Percentiles rank a stretch among this genome's conserved stretches.
Evolutionary conservation across 1,140 invertebrate species (phyloP).

Genomic region (Euschistus heros): DNA sequence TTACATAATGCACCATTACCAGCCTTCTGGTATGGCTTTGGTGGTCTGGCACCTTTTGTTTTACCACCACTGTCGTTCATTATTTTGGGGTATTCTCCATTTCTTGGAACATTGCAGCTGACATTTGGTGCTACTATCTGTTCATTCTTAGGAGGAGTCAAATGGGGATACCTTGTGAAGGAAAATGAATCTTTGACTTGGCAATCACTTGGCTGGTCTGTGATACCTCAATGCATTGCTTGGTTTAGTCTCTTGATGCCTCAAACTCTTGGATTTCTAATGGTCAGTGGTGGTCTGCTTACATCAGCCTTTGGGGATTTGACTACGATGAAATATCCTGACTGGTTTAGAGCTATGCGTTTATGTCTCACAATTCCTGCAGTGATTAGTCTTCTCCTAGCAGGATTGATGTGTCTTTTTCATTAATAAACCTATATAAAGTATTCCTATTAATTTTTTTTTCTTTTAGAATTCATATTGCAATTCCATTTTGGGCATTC

Average conservation of each 20-base stretch:
- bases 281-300: conserved; percentile 18
- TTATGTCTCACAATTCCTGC: conserved; percentile 20
- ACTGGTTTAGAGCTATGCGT: conserved; percentile 26
- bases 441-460: no score
- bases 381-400: conserved; percentile 15
- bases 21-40: conserved; percentile 26
- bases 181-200: conserved; percentile 4
- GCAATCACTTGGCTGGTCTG: conserved; percentile 19
- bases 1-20: conserved; percentile 17
- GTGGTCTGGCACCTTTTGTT: conserved; percentile 25
- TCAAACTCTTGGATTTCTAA: conserved; percentile 21
- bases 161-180: conserved; percentile 19
- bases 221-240: conserved; percentile 23
- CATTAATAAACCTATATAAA: neutral
- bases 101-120: conserved; percentile 24
- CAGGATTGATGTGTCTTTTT: conserved; percentile 15
- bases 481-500: no score
- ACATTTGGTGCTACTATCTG: conserved; percentile 27
- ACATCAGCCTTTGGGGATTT: conserved; percentile 21
- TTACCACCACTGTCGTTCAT: conserved; percentile 23
- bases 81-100: conserved; percentile 20
- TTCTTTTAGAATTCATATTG: no score
- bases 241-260: conserved; percentile 25
- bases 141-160: conserved; percentile 26
- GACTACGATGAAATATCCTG: conserved; percentile 18